phyloP scores from a whole-genome alignment of 2,113 vertebrate species.

The Zapus hudsonius region DNA sequence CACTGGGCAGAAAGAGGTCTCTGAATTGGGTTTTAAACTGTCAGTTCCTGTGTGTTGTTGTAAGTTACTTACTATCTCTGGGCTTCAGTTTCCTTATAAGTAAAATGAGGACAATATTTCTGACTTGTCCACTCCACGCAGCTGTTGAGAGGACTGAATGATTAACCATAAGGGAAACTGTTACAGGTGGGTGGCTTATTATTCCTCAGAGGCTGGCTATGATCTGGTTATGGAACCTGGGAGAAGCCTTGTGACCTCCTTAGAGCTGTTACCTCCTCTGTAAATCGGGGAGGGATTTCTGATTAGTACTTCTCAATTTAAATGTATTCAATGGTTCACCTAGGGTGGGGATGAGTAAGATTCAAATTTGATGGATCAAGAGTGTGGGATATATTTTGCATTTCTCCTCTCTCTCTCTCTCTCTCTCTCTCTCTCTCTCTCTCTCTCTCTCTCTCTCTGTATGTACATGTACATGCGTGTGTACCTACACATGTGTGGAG shows the following conservation, averaged over 20 bases:
- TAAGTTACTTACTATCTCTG: not conserved
- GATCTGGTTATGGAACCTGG: not conserved
- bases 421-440: too few species aligned
- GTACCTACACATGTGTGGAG: not conserved
- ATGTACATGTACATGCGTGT: not conserved
- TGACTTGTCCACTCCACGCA: not conserved
- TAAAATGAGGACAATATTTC: not conserved
- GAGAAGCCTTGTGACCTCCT: not conserved
- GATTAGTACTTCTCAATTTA: not conserved
- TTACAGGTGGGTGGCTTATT: fast-evolving
- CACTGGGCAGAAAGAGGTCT: not conserved
- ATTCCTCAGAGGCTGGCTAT: not conserved
- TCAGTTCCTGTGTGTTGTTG: not conserved
- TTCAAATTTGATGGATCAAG: not conserved
- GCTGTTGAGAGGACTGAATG: not conserved
- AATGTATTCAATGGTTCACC: not conserved
- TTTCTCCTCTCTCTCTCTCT: too few species aligned
- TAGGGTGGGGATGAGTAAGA: not conserved
- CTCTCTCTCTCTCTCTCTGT: too few species aligned
- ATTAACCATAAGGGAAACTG: not conserved
- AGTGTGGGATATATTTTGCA: not conserved
- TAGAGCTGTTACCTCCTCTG: not conserved
- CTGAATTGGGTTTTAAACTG: not conserved
- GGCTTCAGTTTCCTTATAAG: not conserved
- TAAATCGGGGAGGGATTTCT: not conserved